Percentiles rank a stretch among this genome's conserved stretches.
phyloP scores from a whole-genome alignment of 2,797 vertebrate genomes.

The Agapornis canus region DNA sequence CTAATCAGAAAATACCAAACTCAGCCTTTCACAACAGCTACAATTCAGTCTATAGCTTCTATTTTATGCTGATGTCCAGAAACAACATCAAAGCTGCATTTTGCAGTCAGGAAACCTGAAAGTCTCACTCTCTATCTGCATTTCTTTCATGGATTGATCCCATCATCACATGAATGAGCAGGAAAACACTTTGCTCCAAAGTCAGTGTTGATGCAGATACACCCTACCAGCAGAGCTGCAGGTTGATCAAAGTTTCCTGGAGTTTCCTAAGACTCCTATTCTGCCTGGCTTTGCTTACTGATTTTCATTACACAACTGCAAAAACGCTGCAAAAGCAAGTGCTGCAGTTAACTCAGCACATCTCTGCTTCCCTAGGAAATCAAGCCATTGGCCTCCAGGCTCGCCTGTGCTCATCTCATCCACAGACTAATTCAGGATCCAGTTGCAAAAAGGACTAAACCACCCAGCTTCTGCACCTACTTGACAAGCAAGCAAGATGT shows the following conservation, averaged over 20 bases:
- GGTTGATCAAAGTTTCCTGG: too few species aligned
- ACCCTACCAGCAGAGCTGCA: background rate
- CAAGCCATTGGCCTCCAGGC: background rate
- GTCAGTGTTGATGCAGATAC: background rate
- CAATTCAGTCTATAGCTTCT: background rate
- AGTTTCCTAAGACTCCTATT: background rate
- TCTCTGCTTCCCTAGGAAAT: background rate
- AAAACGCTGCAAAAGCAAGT: background rate
- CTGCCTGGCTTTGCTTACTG: background rate
- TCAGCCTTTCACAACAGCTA: background rate
- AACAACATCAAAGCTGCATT: background rate
- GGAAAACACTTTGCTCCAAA: background rate
- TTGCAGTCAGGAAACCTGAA: background rate
- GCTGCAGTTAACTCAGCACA: background rate
- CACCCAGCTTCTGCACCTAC: background rate
- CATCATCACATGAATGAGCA: background rate
- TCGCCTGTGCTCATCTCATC: background rate
- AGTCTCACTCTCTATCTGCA: background rate
- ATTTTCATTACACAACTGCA: background rate
- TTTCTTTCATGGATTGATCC: background rate
- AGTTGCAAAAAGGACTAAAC: background rate
- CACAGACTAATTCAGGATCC: background rate
- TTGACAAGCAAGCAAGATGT: background rate
- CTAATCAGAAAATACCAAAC: background rate
- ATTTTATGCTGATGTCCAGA: background rate